A percentile compares a stretch with the other conserved stretches of the same genome.
phyloP scores from a whole-genome alignment of 2,113 vertebrate species.

The Aegithalos caudatus region DNA sequence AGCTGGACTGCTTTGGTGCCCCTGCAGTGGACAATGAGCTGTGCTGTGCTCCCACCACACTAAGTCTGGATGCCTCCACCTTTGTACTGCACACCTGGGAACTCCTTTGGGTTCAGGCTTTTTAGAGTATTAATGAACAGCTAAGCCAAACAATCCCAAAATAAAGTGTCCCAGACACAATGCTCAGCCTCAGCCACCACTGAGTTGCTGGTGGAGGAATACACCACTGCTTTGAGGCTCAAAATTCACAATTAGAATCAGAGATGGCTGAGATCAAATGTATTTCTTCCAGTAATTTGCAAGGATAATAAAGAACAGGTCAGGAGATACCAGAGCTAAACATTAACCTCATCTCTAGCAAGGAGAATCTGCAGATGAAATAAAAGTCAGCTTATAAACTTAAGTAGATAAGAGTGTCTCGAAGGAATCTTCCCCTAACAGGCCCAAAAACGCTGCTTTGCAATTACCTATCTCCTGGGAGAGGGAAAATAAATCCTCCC shows the following conservation, averaged over 20 bases:
- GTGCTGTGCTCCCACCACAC: not conserved
- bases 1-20: not conserved
- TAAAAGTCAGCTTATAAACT: constrained; percentile 3
- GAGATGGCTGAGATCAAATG: not conserved
- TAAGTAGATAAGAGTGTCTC: not conserved
- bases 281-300: not conserved
- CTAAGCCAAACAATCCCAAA: not conserved
- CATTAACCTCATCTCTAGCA: not conserved
- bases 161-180: not conserved
- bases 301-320: constrained; percentile 5
- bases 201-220: not conserved
- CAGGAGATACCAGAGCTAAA: not conserved
- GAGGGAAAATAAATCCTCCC: constrained; percentile 3
- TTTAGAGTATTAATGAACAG: not conserved
- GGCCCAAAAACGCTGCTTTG: not conserved
- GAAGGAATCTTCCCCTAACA: not conserved
- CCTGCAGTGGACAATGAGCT: not conserved
- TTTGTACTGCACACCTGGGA: fast-evolving
- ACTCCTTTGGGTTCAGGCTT: not conserved
- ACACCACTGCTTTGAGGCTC: not conserved
- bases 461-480: not conserved
- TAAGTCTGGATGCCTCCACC: not conserved
- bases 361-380: constrained; percentile 2
- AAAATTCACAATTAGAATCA: not conserved
- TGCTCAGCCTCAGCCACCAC: not conserved